These are phyloP conservation scores for Pinna nobilis DNA, from an alignment of 1,140 invertebrate species.

Conservation along the genomic window DNA sequence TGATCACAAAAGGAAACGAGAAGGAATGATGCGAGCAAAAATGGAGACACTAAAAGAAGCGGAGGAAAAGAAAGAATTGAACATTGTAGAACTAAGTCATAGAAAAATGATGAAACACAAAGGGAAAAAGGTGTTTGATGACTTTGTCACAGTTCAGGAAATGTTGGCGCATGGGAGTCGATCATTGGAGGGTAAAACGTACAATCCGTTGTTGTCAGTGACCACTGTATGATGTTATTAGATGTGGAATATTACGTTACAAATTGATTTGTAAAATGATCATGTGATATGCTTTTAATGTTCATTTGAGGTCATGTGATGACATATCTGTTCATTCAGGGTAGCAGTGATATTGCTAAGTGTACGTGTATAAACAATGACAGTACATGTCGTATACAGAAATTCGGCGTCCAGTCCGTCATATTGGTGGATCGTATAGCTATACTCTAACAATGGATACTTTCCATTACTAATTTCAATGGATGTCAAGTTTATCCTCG, in stretches of 20 bases:
- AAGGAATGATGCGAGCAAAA: slow-evolving; percentile 65
- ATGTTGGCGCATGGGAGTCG: slow-evolving; percentile 75
- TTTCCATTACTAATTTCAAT: too few relatives aligned
- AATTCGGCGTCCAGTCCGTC: too few relatives aligned
- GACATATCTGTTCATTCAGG: background rate
- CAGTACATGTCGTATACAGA: too few relatives aligned
- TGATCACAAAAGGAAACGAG: slow-evolving; percentile 78
- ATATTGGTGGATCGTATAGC: too few relatives aligned
- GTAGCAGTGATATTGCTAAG: background rate
- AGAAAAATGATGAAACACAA: slow-evolving; percentile 76
- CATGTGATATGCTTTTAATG: slow-evolving; percentile 1
- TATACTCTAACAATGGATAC: too few relatives aligned
- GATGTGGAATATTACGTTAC: background rate
- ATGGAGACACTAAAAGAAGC: slow-evolving; percentile 74
- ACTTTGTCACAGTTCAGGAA: slow-evolving; percentile 77
- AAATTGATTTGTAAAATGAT: slow-evolving; percentile 10
- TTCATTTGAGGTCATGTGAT: slow-evolving; percentile 4
- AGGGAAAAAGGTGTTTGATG: slow-evolving; percentile 75
- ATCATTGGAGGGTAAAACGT: slow-evolving; percentile 64
- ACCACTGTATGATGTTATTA: slow-evolving; percentile 68
- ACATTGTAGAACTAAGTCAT: slow-evolving; percentile 76
- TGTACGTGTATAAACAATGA: too few relatives aligned
- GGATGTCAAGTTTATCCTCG: too few relatives aligned
- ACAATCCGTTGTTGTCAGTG: slow-evolving; percentile 72
- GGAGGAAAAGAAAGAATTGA: slow-evolving; percentile 69